Evolutionary conservation across 2,113 vertebrate species (phyloP), one percentile per base, ranked within the genome.

Genomic region (Mesocricetus auratus): DNA sequence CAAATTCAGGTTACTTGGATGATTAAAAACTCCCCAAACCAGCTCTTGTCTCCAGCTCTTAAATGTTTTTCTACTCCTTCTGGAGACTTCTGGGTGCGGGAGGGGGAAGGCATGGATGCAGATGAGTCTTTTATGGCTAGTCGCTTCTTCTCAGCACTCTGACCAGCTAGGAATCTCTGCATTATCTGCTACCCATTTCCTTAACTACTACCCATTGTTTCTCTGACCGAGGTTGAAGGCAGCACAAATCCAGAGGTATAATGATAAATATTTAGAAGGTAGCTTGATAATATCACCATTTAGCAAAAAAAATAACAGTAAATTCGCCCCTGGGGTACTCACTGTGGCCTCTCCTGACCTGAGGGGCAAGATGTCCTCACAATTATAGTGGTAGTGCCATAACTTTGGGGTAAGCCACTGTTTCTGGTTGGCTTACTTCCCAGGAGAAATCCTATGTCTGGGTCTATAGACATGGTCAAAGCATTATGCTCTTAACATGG

Each of bases 1-100:
- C 21, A 56, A 94, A 93, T 94, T 73, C 66, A 78, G 21, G 73
- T 93, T 83, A 71, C 45, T 81, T 93, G 4, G 64, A 90, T 45
- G 3, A n/a, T 64, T 53, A 53, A 79, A 56, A 56, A 53, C 16
- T 8, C 9, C n/a, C 39, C 47, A 56, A 53, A 11, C n/a, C 4
- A 62, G 19, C 17, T 47, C 29, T 13, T 9, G 7, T 22, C 24
- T 4, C 15, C 15, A 33, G 26, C 16, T 66, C 16, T 64, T 64
- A 10, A 42, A 78, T 8, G 26, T 3, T 10, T 64, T 66, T 29
- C 60, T 21, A 7, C 0, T 21, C 60, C 9, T 42, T 42, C 39
- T 33, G 11, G 26, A 85, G 9, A 8, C 82, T 66, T 56, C 15
- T 56, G 12, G 3, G 53, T n/a, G n/a, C 1, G 10, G 53, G 11